phyloP scores from a whole-genome alignment of 2,888 invertebrate species.

The Agelastica alni region DNA sequence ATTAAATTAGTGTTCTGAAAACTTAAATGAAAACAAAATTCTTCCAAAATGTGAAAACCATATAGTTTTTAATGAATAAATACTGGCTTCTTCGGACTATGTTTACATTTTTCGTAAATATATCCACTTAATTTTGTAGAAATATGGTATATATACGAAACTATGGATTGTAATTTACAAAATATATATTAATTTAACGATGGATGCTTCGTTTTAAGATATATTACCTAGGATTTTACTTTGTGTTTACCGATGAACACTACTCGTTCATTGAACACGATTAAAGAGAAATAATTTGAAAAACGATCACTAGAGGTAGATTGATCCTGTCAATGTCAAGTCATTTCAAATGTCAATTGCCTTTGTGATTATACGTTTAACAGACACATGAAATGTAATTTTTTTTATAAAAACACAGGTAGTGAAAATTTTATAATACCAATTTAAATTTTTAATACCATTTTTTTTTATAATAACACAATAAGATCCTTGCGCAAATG shows the following conservation, averaged over 20 bases:
- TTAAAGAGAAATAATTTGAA: slow-evolving; percentile 39
- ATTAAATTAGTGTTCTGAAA: no score
- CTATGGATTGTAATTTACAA: slow-evolving; percentile 10
- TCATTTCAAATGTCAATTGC: background rate
- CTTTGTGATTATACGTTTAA: no score
- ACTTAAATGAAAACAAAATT: no score
- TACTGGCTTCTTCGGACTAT: no score
- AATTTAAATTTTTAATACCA: no score
- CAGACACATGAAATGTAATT: no score
- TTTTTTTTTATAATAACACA: no score
- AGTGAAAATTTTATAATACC: no score
- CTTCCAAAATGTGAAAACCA: no score
- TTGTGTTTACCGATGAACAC: slow-evolving; percentile 45
- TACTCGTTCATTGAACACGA: slow-evolving; percentile 44
- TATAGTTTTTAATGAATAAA: no score
- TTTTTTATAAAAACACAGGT: no score
- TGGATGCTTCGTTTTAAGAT: slow-evolving; percentile 43
- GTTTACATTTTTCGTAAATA: slow-evolving; percentile 21
- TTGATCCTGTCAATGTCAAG: background rate
- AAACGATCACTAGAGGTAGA: slow-evolving; percentile 3
- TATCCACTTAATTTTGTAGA: slow-evolving; percentile 13
- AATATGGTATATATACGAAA: slow-evolving; percentile 21
- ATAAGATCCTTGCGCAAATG: no score
- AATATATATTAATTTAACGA: slow-evolving; percentile 14
- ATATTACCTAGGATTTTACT: slow-evolving; percentile 55